Evolutionary conservation across 2,113 vertebrate species (phyloP), one percentile per base, ranked within the genome.

Genomic region (Struthidea cinerea): DNA sequence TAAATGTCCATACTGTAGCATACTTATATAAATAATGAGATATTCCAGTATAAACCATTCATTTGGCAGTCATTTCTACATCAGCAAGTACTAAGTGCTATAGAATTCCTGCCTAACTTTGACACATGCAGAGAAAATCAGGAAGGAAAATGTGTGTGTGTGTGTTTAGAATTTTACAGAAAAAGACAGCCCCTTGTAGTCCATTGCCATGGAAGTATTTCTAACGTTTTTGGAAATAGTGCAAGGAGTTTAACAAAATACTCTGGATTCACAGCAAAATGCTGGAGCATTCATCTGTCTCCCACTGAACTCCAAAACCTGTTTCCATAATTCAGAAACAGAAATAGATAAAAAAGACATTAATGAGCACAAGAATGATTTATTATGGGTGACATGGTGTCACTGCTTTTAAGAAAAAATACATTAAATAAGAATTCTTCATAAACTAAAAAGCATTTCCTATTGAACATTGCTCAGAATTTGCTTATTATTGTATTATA

Each of bases 11-110:
- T 97, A 95, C 85, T 94, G 87, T 67, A 85, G 46, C 88, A 90
- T 82, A 95, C 95, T 97, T 97, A 90, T 89, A 95, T 96, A 97
- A 98, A 97, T 96, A 97, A 97, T 59, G 84, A 97, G 96, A 95
- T 97, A 97, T 97, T 98, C 98, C 97, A 98, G 97, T 84, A 96
- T 97, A 98, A 98, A 98, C 97, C 88, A 57, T 95, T 90, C 92
- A 87, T 90, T 97, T 98, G 97, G 97, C 97, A 97, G 97, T 82
- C 73, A 94, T 93, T 94, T 91, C 87, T 90, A 76, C 87, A 96
- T 84, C 79, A 94, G 94, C 84, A 95, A 96, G 88, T 86, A 91
- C 74, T 88, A 93, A 81, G 60, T 91, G 78, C 75, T 94, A 46
- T 30, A 93, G 86, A 95, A 96, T 79, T 85, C 77, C 94, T 91